These are phyloP conservation scores for Eupeodes corollae DNA, from an alignment of 1,140 invertebrate genomes.

Conservation along the genomic window DNA sequence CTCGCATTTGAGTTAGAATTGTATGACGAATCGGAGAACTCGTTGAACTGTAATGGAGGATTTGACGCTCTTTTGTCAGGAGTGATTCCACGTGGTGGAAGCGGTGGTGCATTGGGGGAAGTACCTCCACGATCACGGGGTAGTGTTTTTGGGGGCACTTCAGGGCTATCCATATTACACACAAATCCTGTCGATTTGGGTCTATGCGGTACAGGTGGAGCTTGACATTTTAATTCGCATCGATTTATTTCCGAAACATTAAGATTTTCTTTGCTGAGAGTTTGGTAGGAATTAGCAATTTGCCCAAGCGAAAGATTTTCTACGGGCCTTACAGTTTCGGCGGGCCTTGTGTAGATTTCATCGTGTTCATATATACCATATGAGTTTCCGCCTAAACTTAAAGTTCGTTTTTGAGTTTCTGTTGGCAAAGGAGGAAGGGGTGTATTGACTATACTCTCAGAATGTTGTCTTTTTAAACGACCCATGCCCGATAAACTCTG, in stretches of 20 bases:
- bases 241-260: conserved; percentile 12
- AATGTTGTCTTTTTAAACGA: conserved; percentile 50
- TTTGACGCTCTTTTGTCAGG: conserved; percentile 34
- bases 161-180: conserved; percentile 21
- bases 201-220: conserved; percentile 29
- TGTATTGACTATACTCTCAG: conserved; percentile 68
- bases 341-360: conserved; percentile 53
- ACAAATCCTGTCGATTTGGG: conserved; percentile 31
- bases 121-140: background rate
- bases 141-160: conserved; percentile 30
- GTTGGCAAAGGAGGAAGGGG: conserved; percentile 58
- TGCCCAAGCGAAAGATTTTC: conserved; percentile 8
- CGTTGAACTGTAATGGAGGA: conserved; percentile 29
- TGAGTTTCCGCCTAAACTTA: conserved; percentile 31
- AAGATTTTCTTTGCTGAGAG: conserved; percentile 28
- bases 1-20: background rate
- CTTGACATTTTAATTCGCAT: conserved; percentile 4
- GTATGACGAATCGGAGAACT: conserved; percentile 14
- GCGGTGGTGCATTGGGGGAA: conserved; percentile 36
- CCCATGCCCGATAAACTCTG: conserved; percentile 51
- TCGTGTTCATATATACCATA: conserved; percentile 42
- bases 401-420: conserved; percentile 38
- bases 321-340: conserved; percentile 32
- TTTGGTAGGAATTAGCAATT: conserved; percentile 24
- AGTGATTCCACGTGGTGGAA: conserved; percentile 40